Evolutionary conservation across 1,140 invertebrate species (phyloP).

Genomic region (Drosophila quadrilineata): DNA sequence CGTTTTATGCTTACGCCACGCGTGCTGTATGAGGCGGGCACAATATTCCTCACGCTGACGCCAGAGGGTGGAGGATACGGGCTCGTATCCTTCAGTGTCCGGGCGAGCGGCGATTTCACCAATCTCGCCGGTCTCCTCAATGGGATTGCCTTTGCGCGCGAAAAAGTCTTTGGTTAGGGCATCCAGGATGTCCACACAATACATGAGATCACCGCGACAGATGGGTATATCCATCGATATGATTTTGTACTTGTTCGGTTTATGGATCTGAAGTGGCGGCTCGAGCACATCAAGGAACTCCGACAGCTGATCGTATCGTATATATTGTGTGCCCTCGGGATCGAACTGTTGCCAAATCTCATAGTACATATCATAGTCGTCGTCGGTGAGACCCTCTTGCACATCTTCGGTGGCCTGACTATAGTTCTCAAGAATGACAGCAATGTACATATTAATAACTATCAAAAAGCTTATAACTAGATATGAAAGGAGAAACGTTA

Average conservation of each 20-base stretch:
- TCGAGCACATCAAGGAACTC: constrained; percentile 97
- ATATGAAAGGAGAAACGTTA: constrained; percentile 96
- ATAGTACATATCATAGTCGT: constrained; percentile 99
- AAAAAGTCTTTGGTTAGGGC: constrained; percentile 98
- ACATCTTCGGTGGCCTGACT: constrained; percentile 99
- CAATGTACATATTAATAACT: constrained; percentile 99
- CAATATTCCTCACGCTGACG: constrained; percentile 97
- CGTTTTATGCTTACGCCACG: constrained; percentile 93
- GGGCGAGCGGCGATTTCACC: constrained; percentile 89
- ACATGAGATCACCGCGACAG: constrained; percentile 97
- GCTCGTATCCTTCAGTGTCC: constrained; percentile 93
- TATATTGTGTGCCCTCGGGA: constrained; percentile 98
- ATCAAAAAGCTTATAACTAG: constrained; percentile 99
- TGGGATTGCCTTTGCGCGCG: constrained; percentile 95
- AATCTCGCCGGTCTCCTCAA: constrained; percentile 93
- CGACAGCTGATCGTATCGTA: constrained; percentile 94
- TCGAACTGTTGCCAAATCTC: constrained; percentile 99
- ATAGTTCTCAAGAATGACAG: constrained; percentile 99
- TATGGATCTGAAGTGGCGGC: constrained; percentile 96
- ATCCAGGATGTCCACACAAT: constrained; percentile 98
- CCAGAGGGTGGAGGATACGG: constrained; percentile 95
- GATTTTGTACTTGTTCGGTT: constrained; percentile 99
- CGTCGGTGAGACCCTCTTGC: constrained; percentile 98
- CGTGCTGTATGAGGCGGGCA: constrained; percentile 95
- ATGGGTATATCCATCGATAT: constrained; percentile 99